Percentiles rank a stretch among this genome's conserved stretches.
Conservation (phyloP, 2,797 vertebrate genomes). For the Capromys pilorides region DNA sequence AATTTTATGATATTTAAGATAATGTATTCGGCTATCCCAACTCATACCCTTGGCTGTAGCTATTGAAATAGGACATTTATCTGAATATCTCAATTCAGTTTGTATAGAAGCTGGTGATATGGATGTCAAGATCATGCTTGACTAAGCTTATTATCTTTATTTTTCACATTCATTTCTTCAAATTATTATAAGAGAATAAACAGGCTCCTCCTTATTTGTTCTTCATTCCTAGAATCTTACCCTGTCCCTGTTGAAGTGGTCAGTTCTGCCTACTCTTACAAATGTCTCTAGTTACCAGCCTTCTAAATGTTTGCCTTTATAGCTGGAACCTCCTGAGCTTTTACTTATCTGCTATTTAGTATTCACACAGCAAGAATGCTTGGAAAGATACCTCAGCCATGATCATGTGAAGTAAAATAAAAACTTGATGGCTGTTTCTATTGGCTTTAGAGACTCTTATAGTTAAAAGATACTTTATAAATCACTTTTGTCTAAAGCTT, state of each 20-base stretch:
- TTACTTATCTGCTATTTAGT: neutral
- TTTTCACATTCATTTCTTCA: neutral
- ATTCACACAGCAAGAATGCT: neutral
- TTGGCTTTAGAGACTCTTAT: neutral
- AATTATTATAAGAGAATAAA: neutral
- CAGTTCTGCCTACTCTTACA: neutral
- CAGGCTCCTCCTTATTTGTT: neutral
- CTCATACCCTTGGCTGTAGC: neutral
- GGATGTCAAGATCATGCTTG: neutral
- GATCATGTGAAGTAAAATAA: neutral
- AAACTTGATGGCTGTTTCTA: neutral
- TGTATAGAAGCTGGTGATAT: neutral
- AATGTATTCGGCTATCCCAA: neutral
- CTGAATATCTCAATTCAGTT: neutral
- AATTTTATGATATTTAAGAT: slow-evolving; percentile 72
- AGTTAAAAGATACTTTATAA: neutral
- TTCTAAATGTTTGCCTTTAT: neutral
- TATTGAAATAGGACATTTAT: neutral
- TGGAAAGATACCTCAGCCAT: neutral
- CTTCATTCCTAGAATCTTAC: neutral
- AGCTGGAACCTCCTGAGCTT: neutral
- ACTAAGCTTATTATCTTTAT: neutral
- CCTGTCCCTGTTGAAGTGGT: neutral
- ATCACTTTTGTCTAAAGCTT: neutral
- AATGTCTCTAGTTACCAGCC: neutral